These are phyloP conservation scores for Melangyna quadrimaculata DNA, from an alignment of 2,888 invertebrate genomes.

Conservation along the genomic window DNA sequence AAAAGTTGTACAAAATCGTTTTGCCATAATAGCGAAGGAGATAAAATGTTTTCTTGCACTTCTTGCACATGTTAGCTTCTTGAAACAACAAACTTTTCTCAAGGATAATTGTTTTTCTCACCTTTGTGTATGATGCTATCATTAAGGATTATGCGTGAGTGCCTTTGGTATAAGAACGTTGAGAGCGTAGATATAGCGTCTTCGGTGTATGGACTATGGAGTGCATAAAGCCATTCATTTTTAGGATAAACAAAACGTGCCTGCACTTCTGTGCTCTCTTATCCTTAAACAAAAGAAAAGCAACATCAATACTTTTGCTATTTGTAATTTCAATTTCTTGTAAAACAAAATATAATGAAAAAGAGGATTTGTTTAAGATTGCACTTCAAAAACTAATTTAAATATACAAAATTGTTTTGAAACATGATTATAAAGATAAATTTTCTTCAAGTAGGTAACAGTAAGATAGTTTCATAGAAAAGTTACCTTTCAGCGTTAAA, in stretches of 20 bases:
- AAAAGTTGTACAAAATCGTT: constrained; percentile 43
- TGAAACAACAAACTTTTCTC: constrained; percentile 47
- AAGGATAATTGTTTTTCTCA: constrained; percentile 65
- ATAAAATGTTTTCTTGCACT: constrained; percentile 15
- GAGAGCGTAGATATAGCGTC: neutral
- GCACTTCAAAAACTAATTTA: constrained; percentile 9
- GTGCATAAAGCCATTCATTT: constrained; percentile 6
- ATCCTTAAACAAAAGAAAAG: neutral
- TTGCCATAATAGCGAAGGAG: neutral
- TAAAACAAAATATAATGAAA: neutral
- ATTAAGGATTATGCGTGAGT: constrained; percentile 64
- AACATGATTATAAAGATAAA: neutral
- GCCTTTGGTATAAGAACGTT: neutral
- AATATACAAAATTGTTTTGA: neutral
- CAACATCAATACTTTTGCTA: neutral
- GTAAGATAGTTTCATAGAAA: too few species aligned
- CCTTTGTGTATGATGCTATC: constrained; percentile 50
- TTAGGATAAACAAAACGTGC: constrained; percentile 12
- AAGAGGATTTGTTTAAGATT: neutral
- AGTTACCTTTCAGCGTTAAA: too few species aligned
- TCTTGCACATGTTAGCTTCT: constrained; percentile 4
- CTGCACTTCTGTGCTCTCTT: neutral
- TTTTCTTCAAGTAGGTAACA: neutral
- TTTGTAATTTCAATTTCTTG: neutral
- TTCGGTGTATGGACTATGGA: neutral